phyloP scores from a whole-genome alignment of 2,797 vertebrate genomes.

The Macroramphosus scolopax region DNA sequence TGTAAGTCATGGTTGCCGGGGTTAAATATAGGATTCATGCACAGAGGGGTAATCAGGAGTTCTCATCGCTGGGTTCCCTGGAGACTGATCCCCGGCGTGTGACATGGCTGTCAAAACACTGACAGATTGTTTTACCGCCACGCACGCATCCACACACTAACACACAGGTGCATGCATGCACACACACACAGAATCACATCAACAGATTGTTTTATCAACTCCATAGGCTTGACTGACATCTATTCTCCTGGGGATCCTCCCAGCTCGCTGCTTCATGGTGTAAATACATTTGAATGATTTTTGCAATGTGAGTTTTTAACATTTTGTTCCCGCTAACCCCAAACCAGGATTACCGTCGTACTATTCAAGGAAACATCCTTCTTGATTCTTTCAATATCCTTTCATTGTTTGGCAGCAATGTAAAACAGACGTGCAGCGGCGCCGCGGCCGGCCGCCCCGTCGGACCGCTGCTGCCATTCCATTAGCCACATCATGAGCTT shows the following conservation, averaged over 20 bases:
- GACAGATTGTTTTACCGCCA: slow-evolving; percentile 70
- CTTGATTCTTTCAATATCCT: no score
- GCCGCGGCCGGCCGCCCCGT: slow-evolving; percentile 54
- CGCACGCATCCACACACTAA: slow-evolving; percentile 13
- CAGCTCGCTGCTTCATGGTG: slow-evolving; percentile 44
- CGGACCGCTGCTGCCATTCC: slow-evolving; percentile 58
- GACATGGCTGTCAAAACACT: slow-evolving; percentile 76
- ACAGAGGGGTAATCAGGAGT: slow-evolving; percentile 61
- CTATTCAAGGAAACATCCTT: no score
- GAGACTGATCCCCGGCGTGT: slow-evolving; percentile 66
- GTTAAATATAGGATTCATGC: slow-evolving; percentile 70
- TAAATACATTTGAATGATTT: slow-evolving; percentile 50
- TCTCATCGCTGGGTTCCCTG: slow-evolving; percentile 64
- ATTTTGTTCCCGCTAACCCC: no score
- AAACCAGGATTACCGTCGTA: no score
- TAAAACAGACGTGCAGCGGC: slow-evolving; percentile 18
- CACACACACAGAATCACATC: slow-evolving; percentile 34
- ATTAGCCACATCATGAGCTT: slow-evolving; percentile 65
- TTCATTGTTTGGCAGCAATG: slow-evolving; percentile 8
- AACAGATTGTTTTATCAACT: slow-evolving; percentile 67
- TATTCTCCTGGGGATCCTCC: slow-evolving; percentile 63
- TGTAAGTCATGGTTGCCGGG: slow-evolving; percentile 47
- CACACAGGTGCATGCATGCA: not conserved
- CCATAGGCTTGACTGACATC: slow-evolving; percentile 68
- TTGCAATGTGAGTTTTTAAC: not conserved